phyloP scores from a whole-genome alignment of 2,888 invertebrate species.

The Petrophora chlorosata region DNA sequence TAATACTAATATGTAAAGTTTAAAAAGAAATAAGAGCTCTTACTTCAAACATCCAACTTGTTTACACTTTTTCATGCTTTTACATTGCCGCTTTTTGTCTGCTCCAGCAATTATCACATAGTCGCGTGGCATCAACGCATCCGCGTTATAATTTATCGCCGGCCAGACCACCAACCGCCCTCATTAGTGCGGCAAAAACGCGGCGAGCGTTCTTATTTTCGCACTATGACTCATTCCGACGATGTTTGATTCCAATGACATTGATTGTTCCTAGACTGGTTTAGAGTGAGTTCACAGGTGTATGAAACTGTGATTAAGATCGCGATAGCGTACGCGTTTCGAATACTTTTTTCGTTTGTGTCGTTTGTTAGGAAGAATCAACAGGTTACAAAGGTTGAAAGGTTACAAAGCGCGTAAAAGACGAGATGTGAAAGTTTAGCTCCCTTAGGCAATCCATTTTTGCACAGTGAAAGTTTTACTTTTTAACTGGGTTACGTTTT shows the following conservation, averaged over 20 bases:
- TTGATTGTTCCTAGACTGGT: constrained; percentile 45
- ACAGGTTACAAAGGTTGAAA: constrained; percentile 14
- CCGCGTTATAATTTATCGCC: constrained; percentile 43
- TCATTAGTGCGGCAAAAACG: constrained; percentile 64
- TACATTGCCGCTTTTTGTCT: constrained; percentile 35
- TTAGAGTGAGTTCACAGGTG: constrained; percentile 18
- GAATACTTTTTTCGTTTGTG: constrained; percentile 9
- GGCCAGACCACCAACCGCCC: constrained; percentile 53
- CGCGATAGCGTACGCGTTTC: constrained; percentile 1
- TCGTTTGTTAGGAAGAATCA: constrained; percentile 4
- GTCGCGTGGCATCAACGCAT: constrained; percentile 64
- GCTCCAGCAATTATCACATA: constrained; percentile 43
- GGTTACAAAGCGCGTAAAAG: constrained; percentile 19
- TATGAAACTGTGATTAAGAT: constrained; percentile 13
- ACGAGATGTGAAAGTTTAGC: constrained; percentile 13
- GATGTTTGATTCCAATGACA: constrained; percentile 35
- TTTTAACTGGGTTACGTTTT: neutral
- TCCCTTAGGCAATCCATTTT: constrained; percentile 1
- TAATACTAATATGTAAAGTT: no score
- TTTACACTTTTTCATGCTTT: constrained; percentile 31
- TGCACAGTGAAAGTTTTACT: constrained; percentile 15
- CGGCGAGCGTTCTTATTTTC: constrained; percentile 52
- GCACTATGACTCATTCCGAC: constrained; percentile 54
- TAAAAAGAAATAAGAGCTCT: no score
- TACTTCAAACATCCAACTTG: constrained; percentile 5